Base-by-base conservation (phyloP, 2,888 invertebrate species). In the Plutella xylostella region DNA sequence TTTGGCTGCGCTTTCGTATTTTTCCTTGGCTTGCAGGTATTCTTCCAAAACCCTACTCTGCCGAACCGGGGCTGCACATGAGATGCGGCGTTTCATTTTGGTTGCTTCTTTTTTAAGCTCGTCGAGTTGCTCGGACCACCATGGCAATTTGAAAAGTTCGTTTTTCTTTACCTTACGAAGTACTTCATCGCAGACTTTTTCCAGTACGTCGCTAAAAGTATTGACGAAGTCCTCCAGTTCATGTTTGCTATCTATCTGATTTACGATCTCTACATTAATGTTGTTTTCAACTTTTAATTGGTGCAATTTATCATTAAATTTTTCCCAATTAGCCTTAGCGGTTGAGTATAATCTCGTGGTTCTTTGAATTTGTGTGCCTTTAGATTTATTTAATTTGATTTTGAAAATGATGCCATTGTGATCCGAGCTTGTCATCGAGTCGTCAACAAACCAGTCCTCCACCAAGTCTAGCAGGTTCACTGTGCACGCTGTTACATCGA, bases 281-380 rank as follows among this genome's bases (percentile, higher is more conserved):
- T 33, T 21, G 6, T 34, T 20, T 34, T 46, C 37, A 4, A 4
- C 18, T 12, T 34, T 3, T 22, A 7, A 2, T 14, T 19, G 14
- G 19, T 11, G 15, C 4, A 37, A 18, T n/a, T 2, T 18, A n/a
- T 3, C 12, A 21, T 25, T 17, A 17, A 46, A 46, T 9, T 21
- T 1, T 18, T 2, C 11, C 46, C 46, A 46, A 15, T 43, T 38
- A 15, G 22, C 42, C 17, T 54, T 55, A 35, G 49, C 53, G 9
- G 53, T 53, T 43, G 55, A 52, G 30, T 51, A 6, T 46, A 15
- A 51, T n/a, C n/a, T n/a, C n/a, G n/a, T n/a, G n/a, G n/a, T n/a
- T n/a, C n/a, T n/a, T n/a, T n/a, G n/a, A n/a, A n/a, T n/a, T n/a
- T n/a, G n/a, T n/a, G n/a, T n/a, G n/a, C n/a, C n/a, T n/a, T n/a